Conservation (phyloP, 2,113 vertebrate species). For the Sakesphorus luctuosus region DNA sequence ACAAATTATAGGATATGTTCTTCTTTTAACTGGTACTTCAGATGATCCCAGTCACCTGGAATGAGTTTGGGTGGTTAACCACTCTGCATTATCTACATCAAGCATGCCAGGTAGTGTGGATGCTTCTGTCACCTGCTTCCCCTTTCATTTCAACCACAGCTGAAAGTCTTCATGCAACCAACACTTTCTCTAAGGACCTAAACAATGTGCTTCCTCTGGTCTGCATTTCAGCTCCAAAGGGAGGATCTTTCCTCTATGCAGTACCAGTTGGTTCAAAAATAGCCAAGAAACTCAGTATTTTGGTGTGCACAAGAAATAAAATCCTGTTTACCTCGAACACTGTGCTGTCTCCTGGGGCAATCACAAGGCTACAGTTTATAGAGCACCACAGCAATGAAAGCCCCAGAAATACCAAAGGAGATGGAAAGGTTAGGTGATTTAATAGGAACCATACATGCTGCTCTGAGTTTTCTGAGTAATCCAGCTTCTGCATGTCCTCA, state of each 20-base stretch:
- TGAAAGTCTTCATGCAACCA: neutral
- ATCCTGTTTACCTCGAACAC: neutral
- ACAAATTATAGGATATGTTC: neutral
- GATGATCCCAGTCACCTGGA: neutral
- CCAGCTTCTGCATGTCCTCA: conserved; percentile 27
- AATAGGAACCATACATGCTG: neutral
- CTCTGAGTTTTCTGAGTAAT: neutral
- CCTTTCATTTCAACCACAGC: neutral
- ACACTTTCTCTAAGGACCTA: neutral
- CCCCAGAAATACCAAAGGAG: neutral
- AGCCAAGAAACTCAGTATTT: neutral
- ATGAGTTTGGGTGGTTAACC: neutral
- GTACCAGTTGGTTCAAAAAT: neutral
- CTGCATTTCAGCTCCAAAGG: neutral
- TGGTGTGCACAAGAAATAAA: neutral
- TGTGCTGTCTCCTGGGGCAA: neutral
- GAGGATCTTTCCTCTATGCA: neutral
- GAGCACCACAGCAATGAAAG: neutral
- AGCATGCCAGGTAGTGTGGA: fast-evolving
- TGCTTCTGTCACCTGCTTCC: neutral
- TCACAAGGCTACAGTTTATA: neutral
- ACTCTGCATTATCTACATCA: neutral
- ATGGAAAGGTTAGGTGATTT: conserved; percentile 13
- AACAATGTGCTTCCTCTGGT: neutral
- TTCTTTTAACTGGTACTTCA: neutral